Percentiles rank a stretch among this genome's conserved stretches.
These are phyloP conservation scores for Panorpa germanica DNA, from an alignment of 2,888 invertebrate species.

Conservation along the genomic window DNA sequence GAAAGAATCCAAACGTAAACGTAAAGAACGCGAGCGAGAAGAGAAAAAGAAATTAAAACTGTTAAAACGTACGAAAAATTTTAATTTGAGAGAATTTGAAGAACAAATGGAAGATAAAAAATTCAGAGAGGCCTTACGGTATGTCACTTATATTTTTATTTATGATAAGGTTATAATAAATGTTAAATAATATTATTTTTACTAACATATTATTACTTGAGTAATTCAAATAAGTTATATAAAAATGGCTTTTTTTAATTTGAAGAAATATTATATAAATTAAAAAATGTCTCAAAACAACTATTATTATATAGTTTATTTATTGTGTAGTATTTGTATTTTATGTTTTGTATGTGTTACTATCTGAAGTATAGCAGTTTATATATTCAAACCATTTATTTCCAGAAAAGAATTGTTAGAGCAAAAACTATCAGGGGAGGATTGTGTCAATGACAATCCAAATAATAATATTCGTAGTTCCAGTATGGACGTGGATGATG, in stretches of 20 bases:
- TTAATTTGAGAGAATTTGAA: conserved; percentile 32
- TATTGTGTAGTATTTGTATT: too few relatives aligned
- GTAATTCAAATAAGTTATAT: not conserved
- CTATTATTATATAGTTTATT: conserved; percentile 1
- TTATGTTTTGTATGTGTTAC: too few relatives aligned
- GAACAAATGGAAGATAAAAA: conserved; percentile 42
- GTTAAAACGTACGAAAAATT: conserved; percentile 28
- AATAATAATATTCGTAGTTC: too few relatives aligned
- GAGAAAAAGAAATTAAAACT: conserved; percentile 49
- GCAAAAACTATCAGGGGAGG: too few relatives aligned
- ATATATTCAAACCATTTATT: too few relatives aligned
- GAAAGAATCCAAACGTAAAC: conserved; percentile 54
- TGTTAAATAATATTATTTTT: not conserved
- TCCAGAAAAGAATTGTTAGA: too few relatives aligned
- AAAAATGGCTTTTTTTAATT: conserved; percentile 4
- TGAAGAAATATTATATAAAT: conserved; percentile 7
- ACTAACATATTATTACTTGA: not conserved
- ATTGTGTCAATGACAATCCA: too few relatives aligned
- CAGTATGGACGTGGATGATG: too few relatives aligned
- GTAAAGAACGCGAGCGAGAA: conserved; percentile 46
- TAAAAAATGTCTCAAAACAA: conserved; percentile 3
- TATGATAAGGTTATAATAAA: not conserved
- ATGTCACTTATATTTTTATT: conserved; percentile 14
- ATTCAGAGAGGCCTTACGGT: conserved; percentile 48
- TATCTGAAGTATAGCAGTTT: too few relatives aligned